Conservation (phyloP, 2,888 invertebrate species). For the Lasioglossum vierecki region DNA sequence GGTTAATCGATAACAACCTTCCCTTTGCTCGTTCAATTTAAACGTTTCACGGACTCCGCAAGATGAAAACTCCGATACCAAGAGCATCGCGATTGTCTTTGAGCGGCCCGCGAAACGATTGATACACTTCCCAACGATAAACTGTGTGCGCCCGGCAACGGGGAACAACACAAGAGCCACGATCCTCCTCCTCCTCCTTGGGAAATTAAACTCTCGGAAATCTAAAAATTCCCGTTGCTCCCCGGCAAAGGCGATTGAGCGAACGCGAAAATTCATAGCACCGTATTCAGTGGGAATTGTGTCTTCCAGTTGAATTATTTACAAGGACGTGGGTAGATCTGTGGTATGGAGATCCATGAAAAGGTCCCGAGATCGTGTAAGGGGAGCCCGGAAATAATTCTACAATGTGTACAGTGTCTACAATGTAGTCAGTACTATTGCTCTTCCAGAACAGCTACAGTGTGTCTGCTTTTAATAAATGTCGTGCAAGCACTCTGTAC, state of each 20-base stretch:
- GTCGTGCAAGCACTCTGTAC: background rate
- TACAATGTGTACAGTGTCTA: background rate
- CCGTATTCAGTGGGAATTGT: background rate
- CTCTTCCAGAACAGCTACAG: background rate
- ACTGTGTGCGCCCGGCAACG: background rate
- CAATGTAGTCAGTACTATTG: background rate
- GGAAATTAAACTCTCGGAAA: background rate
- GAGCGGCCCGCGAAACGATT: background rate
- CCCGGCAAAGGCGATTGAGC: background rate
- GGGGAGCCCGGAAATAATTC: background rate
- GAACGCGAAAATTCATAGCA: background rate
- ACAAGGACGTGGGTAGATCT: background rate
- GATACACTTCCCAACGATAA: background rate
- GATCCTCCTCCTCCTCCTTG: background rate
- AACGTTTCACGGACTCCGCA: background rate
- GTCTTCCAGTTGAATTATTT: background rate
- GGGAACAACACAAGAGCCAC: background rate
- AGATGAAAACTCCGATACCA: background rate
- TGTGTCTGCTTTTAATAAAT: background rate
- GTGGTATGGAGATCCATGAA: background rate
- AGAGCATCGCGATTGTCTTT: background rate
- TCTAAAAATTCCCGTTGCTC: background rate
- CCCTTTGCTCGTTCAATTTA: conserved; percentile 19
- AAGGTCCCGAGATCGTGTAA: background rate
- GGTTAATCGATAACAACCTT: conserved; percentile 56